Conservation (phyloP, 2,797 vertebrate species). For the Poeciliopsis paucimaculata region DNA sequence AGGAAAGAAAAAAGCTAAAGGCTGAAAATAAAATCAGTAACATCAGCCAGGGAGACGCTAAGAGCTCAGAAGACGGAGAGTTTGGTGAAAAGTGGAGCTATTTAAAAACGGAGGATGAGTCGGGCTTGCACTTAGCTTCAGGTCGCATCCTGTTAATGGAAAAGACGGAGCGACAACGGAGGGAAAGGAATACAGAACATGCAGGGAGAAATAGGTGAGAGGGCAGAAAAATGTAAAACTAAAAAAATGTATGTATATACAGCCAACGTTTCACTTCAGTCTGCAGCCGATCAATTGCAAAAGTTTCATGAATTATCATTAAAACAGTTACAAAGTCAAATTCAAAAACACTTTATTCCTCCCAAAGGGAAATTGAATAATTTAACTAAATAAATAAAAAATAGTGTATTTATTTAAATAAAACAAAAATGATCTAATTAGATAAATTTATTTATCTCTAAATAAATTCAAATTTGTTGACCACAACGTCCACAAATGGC, state of each 20-base stretch:
- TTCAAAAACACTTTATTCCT: no score
- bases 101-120: slow-evolving; percentile 64
- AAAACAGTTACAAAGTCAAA: neutral
- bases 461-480: no score
- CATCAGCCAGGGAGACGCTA: slow-evolving; percentile 19
- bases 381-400: no score
- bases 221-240: slow-evolving; percentile 28
- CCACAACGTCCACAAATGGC: no score
- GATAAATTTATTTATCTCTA: no score
- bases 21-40: neutral
- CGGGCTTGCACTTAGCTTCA: slow-evolving; percentile 62
- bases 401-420: no score
- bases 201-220: slow-evolving; percentile 36
- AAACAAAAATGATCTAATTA: no score
- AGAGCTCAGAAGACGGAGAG: slow-evolving; percentile 55
- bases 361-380: no score
- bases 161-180: slow-evolving; percentile 56
- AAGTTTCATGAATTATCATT: neutral
- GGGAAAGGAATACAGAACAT: slow-evolving; percentile 26
- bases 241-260: neutral
- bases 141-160: slow-evolving; percentile 69
- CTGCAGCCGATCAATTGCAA: neutral
- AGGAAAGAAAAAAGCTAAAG: neutral
- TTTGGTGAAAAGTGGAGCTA: slow-evolving; percentile 56
- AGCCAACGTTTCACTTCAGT: neutral